Conservation (phyloP, 1,140 invertebrate genomes). For the Periplaneta americana region DNA sequence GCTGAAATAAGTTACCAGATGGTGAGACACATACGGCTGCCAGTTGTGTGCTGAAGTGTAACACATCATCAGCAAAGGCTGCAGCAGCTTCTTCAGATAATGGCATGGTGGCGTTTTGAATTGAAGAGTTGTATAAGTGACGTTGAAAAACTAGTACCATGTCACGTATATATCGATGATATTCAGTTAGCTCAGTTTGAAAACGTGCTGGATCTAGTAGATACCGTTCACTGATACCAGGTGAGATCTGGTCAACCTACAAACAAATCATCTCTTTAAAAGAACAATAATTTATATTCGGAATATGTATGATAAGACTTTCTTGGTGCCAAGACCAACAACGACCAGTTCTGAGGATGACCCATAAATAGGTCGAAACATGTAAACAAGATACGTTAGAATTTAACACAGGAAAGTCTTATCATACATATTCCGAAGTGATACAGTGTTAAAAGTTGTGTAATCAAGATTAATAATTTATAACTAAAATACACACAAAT, state of each 20-base stretch:
- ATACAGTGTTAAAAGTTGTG: no score
- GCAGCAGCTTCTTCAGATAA: conserved; percentile 18
- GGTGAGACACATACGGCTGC: conserved; percentile 43
- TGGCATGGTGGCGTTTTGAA: neutral
- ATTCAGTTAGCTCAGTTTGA: conserved; percentile 50
- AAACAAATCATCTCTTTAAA: conserved; percentile 11
- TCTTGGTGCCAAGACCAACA: no score
- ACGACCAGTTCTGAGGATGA: no score
- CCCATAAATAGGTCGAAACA: no score
- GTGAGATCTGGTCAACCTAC: conserved; percentile 59
- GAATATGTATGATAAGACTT: no score
- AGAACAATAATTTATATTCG: no score
- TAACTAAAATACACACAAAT: no score
- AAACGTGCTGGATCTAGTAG: conserved; percentile 53
- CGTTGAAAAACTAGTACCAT: conserved; percentile 36
- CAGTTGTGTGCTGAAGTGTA: conserved; percentile 60
- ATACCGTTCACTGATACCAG: conserved; percentile 58
- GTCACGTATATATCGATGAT: conserved; percentile 50
- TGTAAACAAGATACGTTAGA: no score
- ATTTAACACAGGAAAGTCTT: no score
- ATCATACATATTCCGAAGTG: no score
- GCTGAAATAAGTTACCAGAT: no score
- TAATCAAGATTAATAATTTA: no score
- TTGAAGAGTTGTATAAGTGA: conserved; percentile 9
- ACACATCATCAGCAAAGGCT: conserved; percentile 59